Evolutionary conservation across 2,888 invertebrate species (phyloP), one percentile per base, ranked within the genome.

Genomic region (Homarus gammarus): DNA sequence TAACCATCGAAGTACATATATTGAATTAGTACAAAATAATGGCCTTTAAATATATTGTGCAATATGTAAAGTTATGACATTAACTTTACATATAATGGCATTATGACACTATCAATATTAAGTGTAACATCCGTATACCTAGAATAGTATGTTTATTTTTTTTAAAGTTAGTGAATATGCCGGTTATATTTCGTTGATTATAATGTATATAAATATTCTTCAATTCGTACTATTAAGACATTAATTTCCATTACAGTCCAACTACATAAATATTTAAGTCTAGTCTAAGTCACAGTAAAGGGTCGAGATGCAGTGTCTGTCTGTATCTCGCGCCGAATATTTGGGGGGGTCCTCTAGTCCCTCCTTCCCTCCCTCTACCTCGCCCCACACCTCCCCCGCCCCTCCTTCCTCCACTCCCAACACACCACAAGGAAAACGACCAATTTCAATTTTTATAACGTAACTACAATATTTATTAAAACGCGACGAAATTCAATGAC

Each of bases 251-350:
- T n/a, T n/a, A n/a, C n/a, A n/a, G n/a, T n/a, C n/a, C n/a, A n/a
- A n/a, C n/a, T n/a, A n/a, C n/a, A n/a, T n/a, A n/a, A n/a, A n/a
- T n/a, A n/a, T n/a, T n/a, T n/a, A n/a, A n/a, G n/a, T n/a, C n/a
- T n/a, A 2, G 51, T 36, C 72, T 10, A 84, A 73, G 51, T 64
- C 72, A 84, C 1, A 22, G 27, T n/a, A 36, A 36, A 75, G 40
- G 33, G 36, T 78, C 36, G 68, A 44, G 77, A 86, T 68, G 72
- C 64, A 18, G 70, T 33, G 78, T 78, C 70, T 70, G 84, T 64
- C 70, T 78, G 86, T 77, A 86, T 77, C 86, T 86, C 86, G 78
- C 85, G 68, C 85, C 78, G 70, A 85, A 86, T 78, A 86, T 81
- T 87, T 87, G 88, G 83, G 77, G 64, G 64, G 75, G 49, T 68